Percentiles rank a stretch among this genome's conserved stretches.
Evolutionary conservation across 2,797 vertebrate genomes (phyloP).

Genomic region (Arvicola amphibius): DNA sequence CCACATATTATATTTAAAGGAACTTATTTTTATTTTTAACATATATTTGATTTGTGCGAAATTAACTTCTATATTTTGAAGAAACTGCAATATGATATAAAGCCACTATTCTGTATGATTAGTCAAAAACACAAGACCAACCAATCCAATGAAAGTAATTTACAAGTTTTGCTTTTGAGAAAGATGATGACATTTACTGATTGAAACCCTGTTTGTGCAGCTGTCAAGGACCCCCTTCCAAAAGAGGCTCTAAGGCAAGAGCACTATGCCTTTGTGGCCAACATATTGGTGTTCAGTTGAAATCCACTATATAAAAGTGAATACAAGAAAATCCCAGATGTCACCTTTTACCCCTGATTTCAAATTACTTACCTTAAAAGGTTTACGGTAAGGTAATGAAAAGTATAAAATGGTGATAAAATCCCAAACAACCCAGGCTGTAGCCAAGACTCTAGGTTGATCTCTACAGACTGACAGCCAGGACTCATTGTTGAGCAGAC

Average conservation of each 20-base stretch:
- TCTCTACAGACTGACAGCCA: background rate
- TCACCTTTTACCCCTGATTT: background rate
- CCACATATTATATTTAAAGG: background rate
- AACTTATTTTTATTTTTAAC: slow-evolving; percentile 30
- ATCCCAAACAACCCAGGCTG: too few relatives aligned
- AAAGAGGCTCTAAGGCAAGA: background rate
- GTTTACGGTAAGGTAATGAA: background rate
- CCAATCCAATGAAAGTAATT: background rate
- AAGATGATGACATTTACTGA: background rate
- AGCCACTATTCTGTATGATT: background rate
- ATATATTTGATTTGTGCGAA: background rate
- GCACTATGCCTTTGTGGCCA: background rate
- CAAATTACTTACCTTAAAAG: background rate
- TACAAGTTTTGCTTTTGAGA: slow-evolving; percentile 1
- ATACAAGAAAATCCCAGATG: background rate
- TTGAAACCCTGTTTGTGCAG: background rate
- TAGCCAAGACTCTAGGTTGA: background rate
- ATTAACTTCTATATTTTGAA: slow-evolving; percentile 14
- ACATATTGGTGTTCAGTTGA: background rate
- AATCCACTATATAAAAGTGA: background rate
- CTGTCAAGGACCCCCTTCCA: background rate
- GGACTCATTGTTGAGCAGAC: background rate
- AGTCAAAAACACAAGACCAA: background rate
- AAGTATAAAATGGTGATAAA: background rate
- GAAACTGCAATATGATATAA: background rate